Evolutionary conservation across 2,113 vertebrate species (phyloP).

Genomic region (Salminus brasiliensis): DNA sequence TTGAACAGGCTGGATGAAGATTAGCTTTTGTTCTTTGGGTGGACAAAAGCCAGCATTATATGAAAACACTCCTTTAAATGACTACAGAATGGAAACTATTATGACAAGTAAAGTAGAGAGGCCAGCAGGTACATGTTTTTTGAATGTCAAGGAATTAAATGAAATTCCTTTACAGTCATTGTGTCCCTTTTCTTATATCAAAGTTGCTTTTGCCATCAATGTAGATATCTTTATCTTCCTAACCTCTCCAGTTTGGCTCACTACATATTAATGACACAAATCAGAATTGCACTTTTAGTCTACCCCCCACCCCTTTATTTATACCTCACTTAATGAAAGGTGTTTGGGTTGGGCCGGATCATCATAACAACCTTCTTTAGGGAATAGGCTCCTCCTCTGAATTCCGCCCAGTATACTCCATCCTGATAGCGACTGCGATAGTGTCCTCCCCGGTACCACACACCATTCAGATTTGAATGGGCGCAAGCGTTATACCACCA

Average conservation of each 20-base stretch:
- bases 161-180: background rate
- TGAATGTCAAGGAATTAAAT: conserved; percentile 11
- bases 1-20: background rate
- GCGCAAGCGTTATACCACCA: conserved; percentile 99
- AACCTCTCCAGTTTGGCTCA: background rate
- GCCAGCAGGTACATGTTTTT: background rate
- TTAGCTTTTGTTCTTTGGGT: background rate
- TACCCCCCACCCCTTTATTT: background rate
- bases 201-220: background rate
- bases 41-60: background rate
- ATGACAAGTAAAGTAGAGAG: background rate
- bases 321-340: conserved; percentile 79
- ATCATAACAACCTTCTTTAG: conserved; percentile 98
- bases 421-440: conserved; percentile 97
- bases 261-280: conserved; percentile 1
- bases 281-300: conserved; percentile 17
- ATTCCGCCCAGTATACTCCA: conserved; percentile 97
- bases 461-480: conserved; percentile 96
- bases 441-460: conserved; percentile 97
- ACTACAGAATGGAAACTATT: background rate
- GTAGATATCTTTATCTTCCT: background rate
- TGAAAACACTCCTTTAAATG: background rate
- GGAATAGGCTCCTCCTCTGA: conserved; percentile 94
- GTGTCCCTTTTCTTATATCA: background rate
- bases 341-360: conserved; percentile 94